Conservation (phyloP, 1,140 invertebrate species). For the Galendromus occidentalis region DNA sequence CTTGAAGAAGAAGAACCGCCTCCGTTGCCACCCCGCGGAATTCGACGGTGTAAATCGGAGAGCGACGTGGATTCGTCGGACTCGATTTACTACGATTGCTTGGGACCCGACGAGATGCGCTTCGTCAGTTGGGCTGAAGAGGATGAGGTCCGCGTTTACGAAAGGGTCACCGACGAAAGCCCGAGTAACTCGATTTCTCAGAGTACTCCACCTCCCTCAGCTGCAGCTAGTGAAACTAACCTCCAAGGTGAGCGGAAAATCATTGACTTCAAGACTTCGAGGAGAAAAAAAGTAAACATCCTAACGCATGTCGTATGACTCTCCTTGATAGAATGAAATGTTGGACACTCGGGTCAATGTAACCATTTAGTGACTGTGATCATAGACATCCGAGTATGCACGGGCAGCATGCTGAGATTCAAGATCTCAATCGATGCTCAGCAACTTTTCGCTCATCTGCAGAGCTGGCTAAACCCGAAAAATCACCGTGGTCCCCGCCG, state of each 20-base stretch:
- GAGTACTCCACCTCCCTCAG: background rate
- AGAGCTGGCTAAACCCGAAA: too few species aligned
- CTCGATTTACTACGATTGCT: background rate
- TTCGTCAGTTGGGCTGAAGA: background rate
- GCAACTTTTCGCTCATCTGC: too few species aligned
- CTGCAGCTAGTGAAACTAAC: background rate
- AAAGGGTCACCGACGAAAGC: background rate
- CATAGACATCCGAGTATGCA: too few species aligned
- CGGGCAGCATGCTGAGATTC: too few species aligned
- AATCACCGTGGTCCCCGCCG: background rate
- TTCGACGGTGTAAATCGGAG: background rate
- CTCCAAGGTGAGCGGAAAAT: background rate
- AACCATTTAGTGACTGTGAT: too few species aligned
- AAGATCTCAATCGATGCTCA: too few species aligned
- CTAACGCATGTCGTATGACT: too few species aligned
- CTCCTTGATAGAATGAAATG: too few species aligned
- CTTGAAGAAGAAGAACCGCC: background rate
- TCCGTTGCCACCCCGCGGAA: background rate
- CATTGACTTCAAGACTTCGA: background rate
- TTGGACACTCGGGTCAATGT: too few species aligned
- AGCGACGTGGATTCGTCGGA: background rate
- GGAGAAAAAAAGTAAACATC: too few species aligned
- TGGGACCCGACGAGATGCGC: background rate
- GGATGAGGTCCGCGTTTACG: background rate
- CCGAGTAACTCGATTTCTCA: background rate